These are phyloP conservation scores for Mastomys natalensis DNA, from an alignment of 2,113 vertebrate species.

Conservation along the genomic window DNA sequence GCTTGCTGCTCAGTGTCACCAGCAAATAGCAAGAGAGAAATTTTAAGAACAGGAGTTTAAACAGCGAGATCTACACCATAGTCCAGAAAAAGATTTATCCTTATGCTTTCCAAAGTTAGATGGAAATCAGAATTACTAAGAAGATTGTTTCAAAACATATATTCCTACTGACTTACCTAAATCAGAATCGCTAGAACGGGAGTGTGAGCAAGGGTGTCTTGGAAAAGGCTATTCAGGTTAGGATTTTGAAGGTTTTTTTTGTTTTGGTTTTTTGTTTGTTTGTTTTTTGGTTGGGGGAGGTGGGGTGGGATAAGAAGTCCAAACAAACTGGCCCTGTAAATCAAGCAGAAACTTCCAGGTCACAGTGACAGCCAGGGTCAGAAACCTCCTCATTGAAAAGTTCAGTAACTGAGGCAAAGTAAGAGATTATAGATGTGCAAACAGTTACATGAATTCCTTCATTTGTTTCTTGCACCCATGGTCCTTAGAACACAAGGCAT, in stretches of 20 bases:
- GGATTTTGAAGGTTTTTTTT: not conserved
- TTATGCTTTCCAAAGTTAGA: not conserved
- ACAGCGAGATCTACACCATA: not conserved
- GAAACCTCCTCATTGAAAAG: not conserved
- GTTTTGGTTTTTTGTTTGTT: too few species aligned
- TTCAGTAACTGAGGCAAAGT: not conserved
- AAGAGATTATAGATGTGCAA: not conserved
- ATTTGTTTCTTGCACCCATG: not conserved
- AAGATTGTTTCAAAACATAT: not conserved
- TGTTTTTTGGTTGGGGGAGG: too few species aligned
- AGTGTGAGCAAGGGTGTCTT: not conserved
- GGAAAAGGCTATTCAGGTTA: not conserved
- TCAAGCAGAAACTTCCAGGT: not conserved
- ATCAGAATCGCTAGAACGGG: not conserved
- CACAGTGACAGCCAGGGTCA: not conserved
- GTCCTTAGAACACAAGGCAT: not conserved
- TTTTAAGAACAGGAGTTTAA: not conserved
- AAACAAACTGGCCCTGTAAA: not conserved
- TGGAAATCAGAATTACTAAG: constrained; percentile 18
- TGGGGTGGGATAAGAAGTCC: not conserved
- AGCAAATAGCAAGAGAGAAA: constrained; percentile 31
- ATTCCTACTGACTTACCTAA: not conserved
- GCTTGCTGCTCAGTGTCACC: not conserved
- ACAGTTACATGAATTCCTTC: not conserved
- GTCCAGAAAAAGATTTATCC: not conserved